Conservation (phyloP, 2,888 invertebrate genomes). For the Diogma glabrata region DNA sequence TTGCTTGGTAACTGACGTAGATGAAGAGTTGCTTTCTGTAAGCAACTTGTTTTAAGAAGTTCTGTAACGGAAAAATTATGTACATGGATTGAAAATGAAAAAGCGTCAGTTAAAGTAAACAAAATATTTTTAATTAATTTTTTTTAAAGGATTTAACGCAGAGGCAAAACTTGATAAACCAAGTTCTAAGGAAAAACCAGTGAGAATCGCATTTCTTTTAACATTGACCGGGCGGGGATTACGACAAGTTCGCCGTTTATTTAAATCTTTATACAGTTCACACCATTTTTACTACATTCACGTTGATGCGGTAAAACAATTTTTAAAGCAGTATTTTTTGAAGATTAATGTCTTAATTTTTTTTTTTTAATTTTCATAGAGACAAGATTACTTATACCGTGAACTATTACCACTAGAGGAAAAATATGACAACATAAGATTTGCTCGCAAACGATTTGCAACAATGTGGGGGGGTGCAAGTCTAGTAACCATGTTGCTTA, state of each 20-base stretch:
- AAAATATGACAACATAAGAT: conserved; percentile 63
- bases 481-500: conserved; percentile 76
- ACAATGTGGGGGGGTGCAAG: conserved; percentile 99
- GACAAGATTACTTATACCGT: conserved; percentile 85
- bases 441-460: conserved; percentile 67
- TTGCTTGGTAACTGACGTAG: too few relatives aligned
- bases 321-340: background rate
- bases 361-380: too few relatives aligned
- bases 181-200: conserved; percentile 39
- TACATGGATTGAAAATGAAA: too few relatives aligned
- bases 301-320: conserved; percentile 80
- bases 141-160: conserved; percentile 54
- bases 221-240: conserved; percentile 91
- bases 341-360: too few relatives aligned
- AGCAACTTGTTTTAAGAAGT: too few relatives aligned
- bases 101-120: too few relatives aligned
- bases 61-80: too few relatives aligned
- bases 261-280: conserved; percentile 77
- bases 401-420: conserved; percentile 64
- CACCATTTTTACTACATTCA: conserved; percentile 95
- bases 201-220: conserved; percentile 79
- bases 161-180: conserved; percentile 55
- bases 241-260: conserved; percentile 81
- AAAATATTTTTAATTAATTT: conserved; percentile 10
- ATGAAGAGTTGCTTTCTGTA: too few relatives aligned